Conservation (phyloP, 2,888 invertebrate genomes). For the Tinea trinotella region DNA sequence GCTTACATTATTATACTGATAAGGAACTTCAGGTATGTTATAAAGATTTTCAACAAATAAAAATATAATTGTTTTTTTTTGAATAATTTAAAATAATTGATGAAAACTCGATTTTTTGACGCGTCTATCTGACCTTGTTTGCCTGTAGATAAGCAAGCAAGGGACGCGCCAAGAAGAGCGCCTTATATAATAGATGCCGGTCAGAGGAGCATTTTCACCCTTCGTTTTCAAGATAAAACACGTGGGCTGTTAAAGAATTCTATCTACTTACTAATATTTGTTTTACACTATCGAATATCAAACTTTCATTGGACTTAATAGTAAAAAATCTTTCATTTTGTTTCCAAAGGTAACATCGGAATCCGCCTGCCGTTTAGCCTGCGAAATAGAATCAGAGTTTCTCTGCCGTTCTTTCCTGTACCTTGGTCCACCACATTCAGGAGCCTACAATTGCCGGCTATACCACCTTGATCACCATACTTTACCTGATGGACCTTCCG, state of each 20-base stretch:
- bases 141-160: too few relatives aligned
- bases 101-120: too few relatives aligned
- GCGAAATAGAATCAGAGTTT: constrained; percentile 94
- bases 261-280: too few relatives aligned
- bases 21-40: constrained; percentile 85
- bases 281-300: too few relatives aligned
- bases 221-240: too few relatives aligned
- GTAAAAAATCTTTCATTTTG: too few relatives aligned
- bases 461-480: constrained; percentile 95
- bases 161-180: too few relatives aligned
- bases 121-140: too few relatives aligned
- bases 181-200: too few relatives aligned
- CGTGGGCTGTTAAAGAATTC: too few relatives aligned
- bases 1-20: constrained; percentile 92
- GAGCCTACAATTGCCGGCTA: constrained; percentile 91
- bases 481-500: constrained; percentile 92
- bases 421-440: constrained; percentile 83
- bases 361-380: constrained; percentile 89
- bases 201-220: too few relatives aligned
- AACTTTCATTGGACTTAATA: too few relatives aligned
- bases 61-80: not conserved
- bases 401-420: constrained; percentile 88
- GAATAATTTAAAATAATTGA: not conserved
- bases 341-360: constrained; percentile 81
- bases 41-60: not conserved